These are phyloP conservation scores for Hydropotes inermis DNA, from an alignment of 2,113 vertebrate species.

Conservation along the genomic window DNA sequence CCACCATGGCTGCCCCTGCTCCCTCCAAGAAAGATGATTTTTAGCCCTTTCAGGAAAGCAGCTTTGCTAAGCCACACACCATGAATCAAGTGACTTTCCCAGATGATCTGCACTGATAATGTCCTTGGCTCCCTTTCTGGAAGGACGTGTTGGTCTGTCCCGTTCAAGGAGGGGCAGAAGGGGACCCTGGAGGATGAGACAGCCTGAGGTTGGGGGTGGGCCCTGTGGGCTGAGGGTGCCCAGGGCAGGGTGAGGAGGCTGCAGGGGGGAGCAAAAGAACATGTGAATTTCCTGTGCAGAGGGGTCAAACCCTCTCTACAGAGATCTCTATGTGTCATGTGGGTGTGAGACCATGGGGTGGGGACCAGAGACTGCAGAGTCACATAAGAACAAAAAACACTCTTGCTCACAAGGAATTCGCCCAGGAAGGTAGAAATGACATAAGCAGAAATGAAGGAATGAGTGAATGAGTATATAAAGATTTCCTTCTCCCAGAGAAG, in stretches of 20 bases:
- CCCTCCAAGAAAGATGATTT: background rate
- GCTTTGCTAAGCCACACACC: slow-evolving; percentile 70
- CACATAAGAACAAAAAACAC: background rate
- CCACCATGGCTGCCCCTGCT: slow-evolving; percentile 48
- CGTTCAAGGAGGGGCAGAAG: too few species aligned
- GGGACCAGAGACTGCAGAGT: background rate
- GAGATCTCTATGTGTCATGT: background rate
- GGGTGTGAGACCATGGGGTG: background rate
- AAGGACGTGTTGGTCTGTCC: background rate
- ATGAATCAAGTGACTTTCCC: slow-evolving; percentile 74
- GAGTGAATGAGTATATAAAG: background rate
- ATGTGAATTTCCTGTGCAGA: background rate
- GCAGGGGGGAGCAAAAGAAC: background rate
- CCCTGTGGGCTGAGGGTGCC: background rate
- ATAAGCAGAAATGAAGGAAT: background rate
- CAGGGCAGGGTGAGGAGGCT: background rate
- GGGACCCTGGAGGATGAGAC: background rate
- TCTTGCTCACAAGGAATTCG: background rate
- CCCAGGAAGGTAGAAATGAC: background rate
- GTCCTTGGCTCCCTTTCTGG: background rate
- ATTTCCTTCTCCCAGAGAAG: background rate
- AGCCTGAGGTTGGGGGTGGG: background rate
- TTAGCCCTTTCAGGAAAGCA: slow-evolving; percentile 54
- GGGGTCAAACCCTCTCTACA: background rate
- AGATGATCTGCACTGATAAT: slow-evolving; percentile 24